Evolutionary conservation across 2,797 vertebrate genomes (phyloP).

Genomic region (Smutsia gigantea): DNA sequence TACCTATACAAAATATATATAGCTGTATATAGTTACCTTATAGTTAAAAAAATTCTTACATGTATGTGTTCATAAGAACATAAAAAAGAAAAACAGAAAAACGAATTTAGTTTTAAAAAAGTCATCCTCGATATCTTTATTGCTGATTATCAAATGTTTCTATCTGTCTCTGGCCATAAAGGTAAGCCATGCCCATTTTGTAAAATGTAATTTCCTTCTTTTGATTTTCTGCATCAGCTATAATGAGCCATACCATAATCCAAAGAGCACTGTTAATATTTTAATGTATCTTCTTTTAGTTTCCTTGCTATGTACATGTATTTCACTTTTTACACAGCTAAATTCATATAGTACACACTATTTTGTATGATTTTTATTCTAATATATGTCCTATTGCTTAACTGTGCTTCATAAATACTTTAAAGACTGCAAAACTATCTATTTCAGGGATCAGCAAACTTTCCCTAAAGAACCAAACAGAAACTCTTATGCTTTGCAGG

Average conservation of each 20-base stretch:
- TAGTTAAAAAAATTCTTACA: neutral
- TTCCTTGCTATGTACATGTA: neutral
- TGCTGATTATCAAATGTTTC: neutral
- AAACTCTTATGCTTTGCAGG: neutral
- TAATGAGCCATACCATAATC: neutral
- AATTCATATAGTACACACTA: neutral
- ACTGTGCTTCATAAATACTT: neutral
- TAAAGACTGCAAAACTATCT: neutral
- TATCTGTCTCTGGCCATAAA: neutral
- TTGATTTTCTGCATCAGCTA: slow-evolving; percentile 18
- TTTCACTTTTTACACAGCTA: neutral
- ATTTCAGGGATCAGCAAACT: neutral
- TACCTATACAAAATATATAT: neutral
- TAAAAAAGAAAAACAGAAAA: neutral
- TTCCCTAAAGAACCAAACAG: neutral
- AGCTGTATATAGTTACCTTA: neutral
- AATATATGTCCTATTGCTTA: neutral
- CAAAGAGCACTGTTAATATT: slow-evolving; percentile 10
- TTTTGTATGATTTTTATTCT: slow-evolving; percentile 27
- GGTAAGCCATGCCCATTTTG: neutral
- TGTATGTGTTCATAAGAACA: neutral
- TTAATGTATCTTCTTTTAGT: neutral
- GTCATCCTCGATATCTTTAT: neutral
- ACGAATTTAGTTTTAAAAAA: neutral
- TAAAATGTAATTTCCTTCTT: slow-evolving; percentile 41